phyloP scores from a whole-genome alignment of 2,888 invertebrate species.

The Oasisia sp. region DNA sequence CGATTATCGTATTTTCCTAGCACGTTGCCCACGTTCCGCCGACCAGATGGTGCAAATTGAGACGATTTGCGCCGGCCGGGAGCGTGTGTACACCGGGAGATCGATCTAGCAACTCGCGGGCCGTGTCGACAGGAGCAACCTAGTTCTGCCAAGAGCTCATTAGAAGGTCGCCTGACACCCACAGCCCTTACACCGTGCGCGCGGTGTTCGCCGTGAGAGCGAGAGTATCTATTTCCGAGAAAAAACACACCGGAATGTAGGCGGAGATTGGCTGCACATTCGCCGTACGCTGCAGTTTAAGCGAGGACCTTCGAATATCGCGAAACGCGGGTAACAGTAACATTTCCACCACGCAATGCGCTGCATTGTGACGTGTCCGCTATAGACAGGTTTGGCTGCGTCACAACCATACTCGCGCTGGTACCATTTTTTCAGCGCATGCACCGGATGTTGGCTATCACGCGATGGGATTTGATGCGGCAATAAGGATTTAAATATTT shows the following conservation, averaged over 20 bases:
- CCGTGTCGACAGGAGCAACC: neutral
- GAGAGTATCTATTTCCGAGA: neutral
- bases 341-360: neutral
- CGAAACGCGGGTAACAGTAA: neutral
- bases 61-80: neutral
- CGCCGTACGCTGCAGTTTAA: neutral
- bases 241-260: neutral
- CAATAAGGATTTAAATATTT: neutral
- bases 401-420: neutral
- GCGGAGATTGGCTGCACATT: neutral
- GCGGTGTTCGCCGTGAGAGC: neutral
- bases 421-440: neutral
- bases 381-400: neutral
- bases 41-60: neutral
- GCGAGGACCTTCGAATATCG: neutral
- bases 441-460: neutral
- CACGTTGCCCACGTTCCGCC: neutral
- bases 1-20: constrained; percentile 8
- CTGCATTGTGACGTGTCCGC: neutral
- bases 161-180: neutral
- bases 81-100: neutral
- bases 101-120: neutral
- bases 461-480: neutral
- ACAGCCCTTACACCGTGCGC: neutral
- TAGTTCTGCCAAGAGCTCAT: neutral